Percentiles rank a stretch among this genome's conserved stretches.
phyloP scores from a whole-genome alignment of 2,888 invertebrate species.

The Thyatira batis region DNA sequence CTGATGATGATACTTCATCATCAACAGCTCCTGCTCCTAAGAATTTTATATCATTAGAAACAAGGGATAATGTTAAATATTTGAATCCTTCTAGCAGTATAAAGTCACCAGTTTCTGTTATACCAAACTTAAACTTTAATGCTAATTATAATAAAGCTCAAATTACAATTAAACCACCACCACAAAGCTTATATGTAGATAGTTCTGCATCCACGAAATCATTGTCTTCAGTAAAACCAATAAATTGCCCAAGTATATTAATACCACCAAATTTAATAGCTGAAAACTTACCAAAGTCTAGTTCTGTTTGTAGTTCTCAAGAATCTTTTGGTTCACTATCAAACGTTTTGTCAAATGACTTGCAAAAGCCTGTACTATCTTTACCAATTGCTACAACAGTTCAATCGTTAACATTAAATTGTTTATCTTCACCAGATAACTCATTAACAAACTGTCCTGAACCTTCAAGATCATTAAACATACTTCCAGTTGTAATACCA shows the following conservation, averaged over 20 bases:
- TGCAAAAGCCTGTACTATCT: neutral
- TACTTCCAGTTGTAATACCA: neutral
- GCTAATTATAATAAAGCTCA: neutral
- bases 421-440: neutral
- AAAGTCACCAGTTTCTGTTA: neutral
- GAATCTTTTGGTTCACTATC: neutral
- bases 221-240: neutral
- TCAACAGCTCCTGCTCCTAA: too few species aligned
- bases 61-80: too few species aligned
- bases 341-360: neutral
- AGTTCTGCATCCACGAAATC: neutral
- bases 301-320: neutral
- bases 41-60: too few species aligned
- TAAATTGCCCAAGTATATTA: neutral
- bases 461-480: neutral
- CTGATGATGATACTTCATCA: too few species aligned
- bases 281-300: neutral
- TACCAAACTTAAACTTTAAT: neutral
- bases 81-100: too few species aligned
- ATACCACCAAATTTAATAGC: neutral
- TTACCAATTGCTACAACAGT: neutral
- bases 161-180: neutral
- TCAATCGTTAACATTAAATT: neutral
- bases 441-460: neutral
- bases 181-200: neutral